phyloP scores from a whole-genome alignment of 2,797 vertebrate genomes.

The Thaleichthys pacificus region DNA sequence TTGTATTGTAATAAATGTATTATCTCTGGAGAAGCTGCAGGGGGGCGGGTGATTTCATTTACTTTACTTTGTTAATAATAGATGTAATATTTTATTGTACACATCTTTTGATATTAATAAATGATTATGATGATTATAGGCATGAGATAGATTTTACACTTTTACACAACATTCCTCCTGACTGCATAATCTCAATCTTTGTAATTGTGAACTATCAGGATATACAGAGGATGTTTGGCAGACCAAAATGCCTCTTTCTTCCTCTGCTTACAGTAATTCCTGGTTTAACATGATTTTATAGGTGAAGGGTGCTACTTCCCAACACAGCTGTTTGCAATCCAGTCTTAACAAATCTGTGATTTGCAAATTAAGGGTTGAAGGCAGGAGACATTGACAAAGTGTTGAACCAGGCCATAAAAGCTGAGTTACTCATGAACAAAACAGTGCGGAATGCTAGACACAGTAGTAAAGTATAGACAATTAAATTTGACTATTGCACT shows the following conservation, averaged over 20 bases:
- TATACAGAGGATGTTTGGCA: background rate
- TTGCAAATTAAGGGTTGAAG: no score
- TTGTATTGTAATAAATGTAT: constrained; percentile 73
- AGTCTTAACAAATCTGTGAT: background rate
- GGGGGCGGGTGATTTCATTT: constrained; percentile 57
- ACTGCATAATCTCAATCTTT: background rate
- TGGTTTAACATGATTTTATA: background rate
- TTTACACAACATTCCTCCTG: background rate
- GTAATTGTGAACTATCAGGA: background rate
- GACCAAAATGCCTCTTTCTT: background rate
- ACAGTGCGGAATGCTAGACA: no score
- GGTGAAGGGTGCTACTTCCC: background rate
- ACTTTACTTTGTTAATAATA: constrained; percentile 73
- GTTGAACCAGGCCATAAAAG: background rate
- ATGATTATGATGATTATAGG: constrained; percentile 34
- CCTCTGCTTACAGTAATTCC: background rate
- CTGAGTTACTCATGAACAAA: background rate
- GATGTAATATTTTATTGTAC: constrained; percentile 77
- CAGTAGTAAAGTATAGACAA: no score
- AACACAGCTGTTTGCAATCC: background rate
- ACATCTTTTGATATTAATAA: constrained; percentile 72
- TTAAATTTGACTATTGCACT: no score
- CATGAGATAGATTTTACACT: constrained; percentile 11
- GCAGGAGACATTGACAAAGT: background rate
- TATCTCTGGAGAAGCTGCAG: constrained; percentile 51